Evolutionary conservation across 2,888 invertebrate genomes (phyloP), one percentile per base, ranked within the genome.

Genomic region (Ephialtes manifestator): DNA sequence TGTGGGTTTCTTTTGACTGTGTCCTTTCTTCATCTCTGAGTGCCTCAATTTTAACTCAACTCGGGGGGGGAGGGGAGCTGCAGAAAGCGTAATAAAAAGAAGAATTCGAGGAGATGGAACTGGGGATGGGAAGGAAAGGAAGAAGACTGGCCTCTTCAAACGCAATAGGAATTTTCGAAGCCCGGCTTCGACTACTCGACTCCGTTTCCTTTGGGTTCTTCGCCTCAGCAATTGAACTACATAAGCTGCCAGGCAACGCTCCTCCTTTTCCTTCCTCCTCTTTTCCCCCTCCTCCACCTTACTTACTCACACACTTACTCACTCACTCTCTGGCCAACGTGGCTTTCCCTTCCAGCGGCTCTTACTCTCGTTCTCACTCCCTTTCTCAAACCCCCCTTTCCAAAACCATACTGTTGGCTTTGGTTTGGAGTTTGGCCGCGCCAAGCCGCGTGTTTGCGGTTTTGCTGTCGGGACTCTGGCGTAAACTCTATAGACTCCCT

Each of bases 381-480:
- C 24, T 55, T 77, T 76, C 86, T 39, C 75, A 63, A 65, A 65
- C 90, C 85, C 88, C 89, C 87, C 74, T 55, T 58, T 15, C 81
- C 79, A 85, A 82, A 90, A 90, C 90, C 91, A 89, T 92, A 90
- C 91, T 92, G 91, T 93, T 92, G 91, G 92, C 92, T 93, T 91
- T 93, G 93, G 94, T 93, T 93, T 93, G 92, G 89, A 91, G 92
- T 93, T 92, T 93, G 91, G 91, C 91, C 90, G 90, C 90, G 91
- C 91, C 91, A 93, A 93, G 91, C 93, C 93, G 92, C 93, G 92
- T 92, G 93, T 93, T 94, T 93, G 94, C 90, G 94, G 93, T 93
- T 92, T 93, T 92, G 92, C 92, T 92, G 92, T 91, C 92, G 92
- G 90, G 92, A 89, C 89, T 92, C 88, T 87, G 88, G 88, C 91